Evolutionary conservation across 2,797 vertebrate genomes (phyloP).

Genomic region (Gephyroberyx darwinii): DNA sequence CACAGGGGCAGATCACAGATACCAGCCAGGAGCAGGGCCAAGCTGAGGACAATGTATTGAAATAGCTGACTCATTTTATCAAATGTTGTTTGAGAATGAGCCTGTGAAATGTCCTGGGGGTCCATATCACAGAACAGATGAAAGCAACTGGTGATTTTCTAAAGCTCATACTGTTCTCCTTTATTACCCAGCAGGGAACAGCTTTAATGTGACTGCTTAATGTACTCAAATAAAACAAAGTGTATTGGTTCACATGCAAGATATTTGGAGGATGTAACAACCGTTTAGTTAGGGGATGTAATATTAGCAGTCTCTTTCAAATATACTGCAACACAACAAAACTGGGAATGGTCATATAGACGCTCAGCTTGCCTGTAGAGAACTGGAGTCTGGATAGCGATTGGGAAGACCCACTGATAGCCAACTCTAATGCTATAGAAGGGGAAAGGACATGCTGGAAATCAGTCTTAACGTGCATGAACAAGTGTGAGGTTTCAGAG

Average conservation of each 20-base stretch:
- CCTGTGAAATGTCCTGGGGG: slow-evolving; percentile 10
- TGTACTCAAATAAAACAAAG: background rate
- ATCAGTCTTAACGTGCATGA: slow-evolving; percentile 4
- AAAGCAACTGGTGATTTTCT: slow-evolving; percentile 4
- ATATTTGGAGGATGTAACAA: background rate
- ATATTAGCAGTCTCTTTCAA: slow-evolving; percentile 1
- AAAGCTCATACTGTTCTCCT: background rate
- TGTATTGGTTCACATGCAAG: background rate
- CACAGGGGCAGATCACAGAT: background rate
- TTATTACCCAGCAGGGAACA: slow-evolving; percentile 6
- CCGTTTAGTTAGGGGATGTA: background rate
- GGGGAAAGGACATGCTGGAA: slow-evolving; percentile 21
- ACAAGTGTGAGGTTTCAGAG: too few species aligned
- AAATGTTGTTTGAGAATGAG: slow-evolving; percentile 2
- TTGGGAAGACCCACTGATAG: slow-evolving; percentile 8
- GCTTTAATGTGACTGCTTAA: slow-evolving; percentile 13
- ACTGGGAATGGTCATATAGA: slow-evolving; percentile 1
- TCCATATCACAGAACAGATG: background rate
- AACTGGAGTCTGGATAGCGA: slow-evolving; percentile 2
- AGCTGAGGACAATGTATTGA: background rate
- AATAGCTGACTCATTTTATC: slow-evolving; percentile 17
- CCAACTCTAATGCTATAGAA: slow-evolving; percentile 20
- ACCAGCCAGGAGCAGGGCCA: too few species aligned
- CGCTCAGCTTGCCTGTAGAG: slow-evolving; percentile 3
- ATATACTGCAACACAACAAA: background rate